These are phyloP conservation scores for Lithophane semibrunnea DNA, from an alignment of 2,888 invertebrate species.

Conservation along the genomic window DNA sequence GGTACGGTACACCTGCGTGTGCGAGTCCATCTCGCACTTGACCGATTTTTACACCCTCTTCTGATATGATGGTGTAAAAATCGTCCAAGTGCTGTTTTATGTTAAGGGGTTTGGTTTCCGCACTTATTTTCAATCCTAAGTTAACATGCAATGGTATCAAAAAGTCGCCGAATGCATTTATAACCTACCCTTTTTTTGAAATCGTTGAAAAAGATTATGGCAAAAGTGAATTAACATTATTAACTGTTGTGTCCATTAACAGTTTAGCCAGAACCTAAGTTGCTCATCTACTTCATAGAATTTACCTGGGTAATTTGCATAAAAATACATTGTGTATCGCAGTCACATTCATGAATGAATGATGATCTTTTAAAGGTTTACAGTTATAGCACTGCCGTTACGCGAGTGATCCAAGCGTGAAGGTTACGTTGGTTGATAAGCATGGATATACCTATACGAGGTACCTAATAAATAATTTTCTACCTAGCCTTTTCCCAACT, in stretches of 20 bases:
- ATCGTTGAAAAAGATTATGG: not conserved
- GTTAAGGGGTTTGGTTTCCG: too few relatives aligned
- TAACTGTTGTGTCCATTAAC: not conserved
- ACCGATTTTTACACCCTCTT: too few relatives aligned
- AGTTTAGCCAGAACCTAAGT: not conserved
- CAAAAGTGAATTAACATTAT: not conserved
- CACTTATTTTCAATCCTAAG: too few relatives aligned
- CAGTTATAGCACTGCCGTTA: not conserved
- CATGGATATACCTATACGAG: not conserved
- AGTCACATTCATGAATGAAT: not conserved
- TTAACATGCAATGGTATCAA: too few relatives aligned
- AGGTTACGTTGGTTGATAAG: conserved; percentile 9
- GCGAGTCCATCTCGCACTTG: too few relatives aligned
- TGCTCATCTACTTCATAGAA: not conserved
- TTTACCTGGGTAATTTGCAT: not conserved
- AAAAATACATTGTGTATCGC: not conserved
- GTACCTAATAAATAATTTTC: not conserved
- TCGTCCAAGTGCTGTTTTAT: too few relatives aligned
- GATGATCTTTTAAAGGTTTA: not conserved
- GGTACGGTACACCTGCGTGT: too few relatives aligned
- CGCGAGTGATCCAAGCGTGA: conserved; percentile 6
- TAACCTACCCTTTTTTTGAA: not conserved
- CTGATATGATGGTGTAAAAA: too few relatives aligned
- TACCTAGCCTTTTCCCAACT: too few relatives aligned
- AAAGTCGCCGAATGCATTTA: not conserved